phyloP scores from a whole-genome alignment of 2,113 vertebrate genomes.

The Xenopus laevis region DNA sequence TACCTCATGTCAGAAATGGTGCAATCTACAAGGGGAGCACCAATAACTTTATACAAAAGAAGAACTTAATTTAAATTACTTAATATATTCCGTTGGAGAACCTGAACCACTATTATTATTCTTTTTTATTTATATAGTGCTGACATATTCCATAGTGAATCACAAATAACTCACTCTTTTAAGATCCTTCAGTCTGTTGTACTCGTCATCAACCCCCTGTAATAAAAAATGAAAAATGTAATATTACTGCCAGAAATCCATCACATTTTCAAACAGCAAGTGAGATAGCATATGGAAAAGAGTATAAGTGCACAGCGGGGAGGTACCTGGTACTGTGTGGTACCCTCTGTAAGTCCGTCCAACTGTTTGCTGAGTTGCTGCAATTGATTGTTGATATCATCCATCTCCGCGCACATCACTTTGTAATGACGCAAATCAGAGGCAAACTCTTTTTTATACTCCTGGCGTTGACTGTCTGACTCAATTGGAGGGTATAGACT shows the following conservation, averaged over 20 bases:
- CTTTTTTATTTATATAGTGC: no score
- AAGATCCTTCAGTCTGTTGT: constrained; percentile 74
- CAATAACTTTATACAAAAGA: no score
- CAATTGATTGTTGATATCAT: constrained; percentile 70
- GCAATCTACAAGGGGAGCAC: no score
- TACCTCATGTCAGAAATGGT: no score
- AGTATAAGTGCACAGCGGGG: no score
- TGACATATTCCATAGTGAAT: no score
- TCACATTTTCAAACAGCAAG: background rate
- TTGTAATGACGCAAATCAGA: constrained; percentile 67
- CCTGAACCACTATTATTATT: no score
- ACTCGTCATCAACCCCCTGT: constrained; percentile 75
- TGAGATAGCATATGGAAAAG: no score
- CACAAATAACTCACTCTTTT: constrained; percentile 65
- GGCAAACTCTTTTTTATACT: constrained; percentile 75
- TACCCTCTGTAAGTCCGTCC: constrained; percentile 64
- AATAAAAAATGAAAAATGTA: background rate
- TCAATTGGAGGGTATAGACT: constrained; percentile 72
- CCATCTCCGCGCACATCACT: constrained; percentile 72
- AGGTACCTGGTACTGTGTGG: constrained; percentile 70
- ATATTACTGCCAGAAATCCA: background rate
- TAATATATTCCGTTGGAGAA: no score
- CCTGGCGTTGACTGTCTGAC: constrained; percentile 62
- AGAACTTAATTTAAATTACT: no score
- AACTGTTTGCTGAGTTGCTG: constrained; percentile 70